phyloP scores from a whole-genome alignment of 2,113 vertebrate genomes.

The Zonotrichia leucophrys region DNA sequence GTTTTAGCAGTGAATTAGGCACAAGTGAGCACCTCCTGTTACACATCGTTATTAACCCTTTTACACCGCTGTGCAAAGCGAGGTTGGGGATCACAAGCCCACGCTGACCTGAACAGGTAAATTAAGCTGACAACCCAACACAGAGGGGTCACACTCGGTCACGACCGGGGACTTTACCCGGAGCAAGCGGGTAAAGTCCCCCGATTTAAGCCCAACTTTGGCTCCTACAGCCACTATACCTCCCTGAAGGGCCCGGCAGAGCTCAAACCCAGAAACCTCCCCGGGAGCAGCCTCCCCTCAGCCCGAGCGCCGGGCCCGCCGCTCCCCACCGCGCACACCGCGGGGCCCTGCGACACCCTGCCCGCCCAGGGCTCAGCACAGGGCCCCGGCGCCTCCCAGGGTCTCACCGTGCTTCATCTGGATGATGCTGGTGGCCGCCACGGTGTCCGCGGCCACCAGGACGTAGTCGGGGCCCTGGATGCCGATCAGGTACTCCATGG shows the following conservation, averaged over 20 bases:
- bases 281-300: background rate
- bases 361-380: background rate
- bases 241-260: background rate
- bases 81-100: rapidly evolving
- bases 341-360: background rate
- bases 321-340: background rate
- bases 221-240: background rate
- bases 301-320: background rate
- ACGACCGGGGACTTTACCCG: background rate
- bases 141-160: rapidly evolving
- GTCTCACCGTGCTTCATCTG: constrained; percentile 94
- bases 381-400: rapidly evolving
- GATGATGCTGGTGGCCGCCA: constrained; percentile 91
- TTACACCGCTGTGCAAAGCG: rapidly evolving
- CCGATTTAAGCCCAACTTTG: background rate
- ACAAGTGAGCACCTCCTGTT: background rate
- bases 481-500: constrained; percentile 94
- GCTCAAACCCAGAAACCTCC: no score
- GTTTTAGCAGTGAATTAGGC: rapidly evolving
- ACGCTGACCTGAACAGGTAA: rapidly evolving
- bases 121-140: background rate
- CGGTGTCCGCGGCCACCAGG: constrained; percentile 89
- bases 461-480: constrained; percentile 93
- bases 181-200: rapidly evolving
- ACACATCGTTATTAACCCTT: rapidly evolving